Base-by-base conservation (phyloP, 2,888 invertebrate genomes). In the Notodonta dromedarius region DNA sequence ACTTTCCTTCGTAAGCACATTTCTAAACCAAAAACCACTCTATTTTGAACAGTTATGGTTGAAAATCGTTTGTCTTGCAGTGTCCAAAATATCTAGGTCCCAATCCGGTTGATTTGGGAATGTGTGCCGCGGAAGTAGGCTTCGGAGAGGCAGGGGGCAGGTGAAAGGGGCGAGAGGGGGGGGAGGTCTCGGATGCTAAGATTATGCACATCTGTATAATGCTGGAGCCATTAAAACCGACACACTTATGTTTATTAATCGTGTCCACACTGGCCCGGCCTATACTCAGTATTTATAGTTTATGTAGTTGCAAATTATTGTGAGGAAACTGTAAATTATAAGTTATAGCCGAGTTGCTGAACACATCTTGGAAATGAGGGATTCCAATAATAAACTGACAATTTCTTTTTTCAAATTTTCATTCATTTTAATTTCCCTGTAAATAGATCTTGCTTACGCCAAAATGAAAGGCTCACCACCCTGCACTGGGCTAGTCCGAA, bases 51-150 rank as follows among this genome's bases (percentile, higher is more conserved):
- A 0, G 4, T 32, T 78, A 84, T 78, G 70, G 83, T 83, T 60
- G 62, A 63, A 66, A 77, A 70, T 83, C 24, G 69, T 35, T 66
- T 77, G 74, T 12, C 57, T 61, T 42, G 48, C 14, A 40, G 59
- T 77, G 74, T 73, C 88, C 82, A 82, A 88, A 90, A 88, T 85
- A 89, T 88, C 81, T 90, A 82, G 90, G 88, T 80, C 79, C 76
- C 82, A 86, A 87, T 90, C 88, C 89, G 90, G 87, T 90, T 85
- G 88, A 86, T 87, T 88, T 86, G 83, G 85, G 87, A 87, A 91
- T 91, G 86, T 91, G 80, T 86, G 90, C 70, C 91, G 79, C 78
- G 77, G 82, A 91, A 83, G 89, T 90, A 76, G 89, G 80, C 65
- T 84, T 75, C 68, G 70, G 76, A 76, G 76, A 72, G 68, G 73